These are phyloP conservation scores for Meandrusa payeni DNA, from an alignment of 2,888 invertebrate genomes.

Conservation along the genomic window DNA sequence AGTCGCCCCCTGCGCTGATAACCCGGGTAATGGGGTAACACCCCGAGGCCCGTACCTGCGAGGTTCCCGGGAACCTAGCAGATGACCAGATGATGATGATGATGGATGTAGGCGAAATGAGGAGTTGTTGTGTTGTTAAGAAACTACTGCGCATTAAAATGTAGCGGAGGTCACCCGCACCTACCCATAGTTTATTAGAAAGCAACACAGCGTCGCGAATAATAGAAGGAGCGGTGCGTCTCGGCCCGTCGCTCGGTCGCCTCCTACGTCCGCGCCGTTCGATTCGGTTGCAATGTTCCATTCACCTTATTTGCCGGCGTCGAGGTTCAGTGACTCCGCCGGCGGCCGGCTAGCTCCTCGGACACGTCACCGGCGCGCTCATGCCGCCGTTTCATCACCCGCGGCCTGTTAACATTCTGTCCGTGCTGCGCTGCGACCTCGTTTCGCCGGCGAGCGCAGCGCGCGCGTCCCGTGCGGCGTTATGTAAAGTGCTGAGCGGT, in stretches of 20 bases:
- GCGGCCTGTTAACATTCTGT: constrained; percentile 65
- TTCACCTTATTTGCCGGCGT: constrained; percentile 73
- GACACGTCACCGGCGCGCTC: constrained; percentile 69
- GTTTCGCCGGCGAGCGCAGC: constrained; percentile 50
- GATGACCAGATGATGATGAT: too few species aligned
- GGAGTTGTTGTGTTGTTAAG: background rate
- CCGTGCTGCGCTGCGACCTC: constrained; percentile 68
- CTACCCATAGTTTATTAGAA: constrained; percentile 65
- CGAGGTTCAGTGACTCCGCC: constrained; percentile 75
- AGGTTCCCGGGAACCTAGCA: too few species aligned
- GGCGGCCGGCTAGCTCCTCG: constrained; percentile 64
- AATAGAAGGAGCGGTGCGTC: constrained; percentile 52
- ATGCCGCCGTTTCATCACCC: constrained; percentile 67
- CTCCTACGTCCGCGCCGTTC: constrained; percentile 52
- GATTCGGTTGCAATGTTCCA: constrained; percentile 74
- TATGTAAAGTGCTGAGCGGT: constrained; percentile 63
- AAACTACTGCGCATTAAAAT: background rate
- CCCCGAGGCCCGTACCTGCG: too few species aligned
- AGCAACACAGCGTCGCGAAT: constrained; percentile 51
- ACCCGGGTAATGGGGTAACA: too few species aligned
- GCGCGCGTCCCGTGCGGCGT: constrained; percentile 46
- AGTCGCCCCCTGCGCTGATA: too few species aligned
- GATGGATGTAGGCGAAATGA: too few species aligned
- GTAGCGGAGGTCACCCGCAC: constrained; percentile 25
- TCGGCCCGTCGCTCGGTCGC: constrained; percentile 38